Base-by-base conservation (phyloP, 2,797 vertebrate species). In the Champsocephalus esox region DNA sequence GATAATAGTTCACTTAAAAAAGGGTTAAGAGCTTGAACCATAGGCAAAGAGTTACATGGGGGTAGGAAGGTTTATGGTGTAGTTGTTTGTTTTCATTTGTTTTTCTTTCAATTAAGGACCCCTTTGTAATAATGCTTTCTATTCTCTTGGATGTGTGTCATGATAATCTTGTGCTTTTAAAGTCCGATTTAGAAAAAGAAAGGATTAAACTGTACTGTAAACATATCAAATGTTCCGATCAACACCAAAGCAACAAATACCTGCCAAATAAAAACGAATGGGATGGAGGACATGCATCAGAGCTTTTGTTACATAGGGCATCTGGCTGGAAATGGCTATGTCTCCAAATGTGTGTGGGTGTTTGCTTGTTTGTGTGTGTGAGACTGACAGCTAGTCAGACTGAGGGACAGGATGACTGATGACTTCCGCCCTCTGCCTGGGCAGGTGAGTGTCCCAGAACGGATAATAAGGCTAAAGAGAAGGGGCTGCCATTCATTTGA, bases 321-420 rank as follows among this genome's bases (percentile, higher is more conserved):
- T 28, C 60, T 67, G 71, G 57, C 34, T 51, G 19, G 65, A 76
- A 78, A 64, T 5, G 44, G 44, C 65, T 69, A 38, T 2, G 34
- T 38, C 34, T 38, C 34, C 34, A 38, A 38, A 38, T 38, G 34
- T 76, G 56, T 17, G 48, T 24, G 16, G 45, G 32, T 52, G 57
- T 14, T 24, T 44, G 50, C 21, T 57, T 64, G 75, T 59, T 60
- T 34, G 71, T 19, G 67, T 49, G 61, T 56, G 77, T 32, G 74
- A 57, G 88, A 82, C 60, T 87, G 91, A 85, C 88, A 88, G 90
- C 49, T 78, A 79, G 83, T 80, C 78, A 85, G 84, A 79, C 70
- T 76, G 77, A 84, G 86, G 83, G 88, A 93, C 87, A 89, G 91
- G 78, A 92, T 94, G 93, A 95, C 70, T 90, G 92, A 95, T 94